Percentiles rank a stretch among this genome's conserved stretches.
These are phyloP conservation scores for Psephotus haematonotus DNA, from an alignment of 2,113 vertebrate genomes.

Conservation along the genomic window DNA sequence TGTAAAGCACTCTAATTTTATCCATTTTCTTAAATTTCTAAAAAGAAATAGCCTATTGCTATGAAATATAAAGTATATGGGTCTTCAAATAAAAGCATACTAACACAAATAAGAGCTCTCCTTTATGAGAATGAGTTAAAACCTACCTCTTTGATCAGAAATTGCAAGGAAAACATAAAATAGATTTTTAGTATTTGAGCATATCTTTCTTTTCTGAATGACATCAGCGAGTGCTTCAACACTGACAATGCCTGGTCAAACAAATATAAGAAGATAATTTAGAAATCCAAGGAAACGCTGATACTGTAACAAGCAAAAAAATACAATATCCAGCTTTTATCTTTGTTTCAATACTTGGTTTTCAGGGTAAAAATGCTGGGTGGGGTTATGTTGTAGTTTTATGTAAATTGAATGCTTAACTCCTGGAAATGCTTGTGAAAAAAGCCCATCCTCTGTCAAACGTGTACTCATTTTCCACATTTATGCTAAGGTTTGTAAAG, in stretches of 20 bases:
- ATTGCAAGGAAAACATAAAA: constrained; percentile 69
- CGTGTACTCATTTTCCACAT: neutral
- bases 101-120: neutral
- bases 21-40: neutral
- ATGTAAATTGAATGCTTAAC: neutral
- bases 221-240: constrained; percentile 55
- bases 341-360: neutral
- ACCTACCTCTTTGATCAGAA: constrained; percentile 65
- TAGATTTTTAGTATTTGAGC: constrained; percentile 55
- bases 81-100: neutral
- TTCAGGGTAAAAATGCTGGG: neutral
- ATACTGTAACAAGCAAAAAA: neutral
- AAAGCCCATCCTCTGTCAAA: neutral
- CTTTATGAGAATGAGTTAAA: neutral
- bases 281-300: neutral
- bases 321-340: neutral
- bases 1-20: neutral
- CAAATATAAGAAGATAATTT: neutral
- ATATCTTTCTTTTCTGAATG: constrained; percentile 34
- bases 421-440: neutral
- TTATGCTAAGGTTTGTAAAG: neutral
- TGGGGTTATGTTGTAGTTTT: neutral
- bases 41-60: neutral
- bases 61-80: neutral
- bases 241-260: constrained; percentile 51